These are phyloP conservation scores for Tretioscincus oriximinensis DNA, from an alignment of 2,113 vertebrate species.

Conservation along the genomic window DNA sequence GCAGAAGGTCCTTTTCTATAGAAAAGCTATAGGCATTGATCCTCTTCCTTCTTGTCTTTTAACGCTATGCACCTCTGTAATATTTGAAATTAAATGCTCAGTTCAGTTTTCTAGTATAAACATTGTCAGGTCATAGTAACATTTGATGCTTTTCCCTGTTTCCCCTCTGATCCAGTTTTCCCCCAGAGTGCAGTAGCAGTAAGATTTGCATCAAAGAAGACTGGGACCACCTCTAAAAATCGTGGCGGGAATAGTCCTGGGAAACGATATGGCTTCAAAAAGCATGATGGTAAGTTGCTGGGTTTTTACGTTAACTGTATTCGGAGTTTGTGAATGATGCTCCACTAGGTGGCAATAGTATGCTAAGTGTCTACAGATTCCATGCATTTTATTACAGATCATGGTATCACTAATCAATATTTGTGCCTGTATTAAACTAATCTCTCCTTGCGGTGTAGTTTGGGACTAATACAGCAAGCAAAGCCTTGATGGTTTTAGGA, in stretches of 20 bases:
- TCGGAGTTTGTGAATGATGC: neutral
- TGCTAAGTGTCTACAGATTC: neutral
- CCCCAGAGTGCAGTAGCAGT: constrained; percentile 56
- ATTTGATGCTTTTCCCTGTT: neutral
- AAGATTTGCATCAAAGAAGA: constrained; percentile 90
- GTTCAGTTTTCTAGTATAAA: neutral
- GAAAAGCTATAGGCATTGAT: no score
- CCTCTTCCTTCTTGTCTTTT: no score
- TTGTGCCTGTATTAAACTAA: constrained; percentile 1
- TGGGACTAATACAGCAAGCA: neutral
- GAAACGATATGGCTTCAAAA: constrained; percentile 84
- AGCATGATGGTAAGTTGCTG: constrained; percentile 79
- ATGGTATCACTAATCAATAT: neutral
- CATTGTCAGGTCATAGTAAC: accelerated
- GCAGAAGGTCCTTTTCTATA: no score
- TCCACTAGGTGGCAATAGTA: constrained; percentile 9
- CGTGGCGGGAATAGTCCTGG: constrained; percentile 85
- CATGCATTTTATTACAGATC: accelerated
- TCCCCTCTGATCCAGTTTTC: constrained; percentile 43
- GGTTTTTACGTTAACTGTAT: neutral
- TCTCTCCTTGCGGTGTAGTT: neutral
- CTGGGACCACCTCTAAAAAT: constrained; percentile 85
- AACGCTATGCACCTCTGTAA: no score
- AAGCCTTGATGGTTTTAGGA: neutral
- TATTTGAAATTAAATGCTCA: no score